These are phyloP conservation scores for Chrysemys picta DNA, from an alignment of 2,113 vertebrate genomes.

Conservation along the genomic window DNA sequence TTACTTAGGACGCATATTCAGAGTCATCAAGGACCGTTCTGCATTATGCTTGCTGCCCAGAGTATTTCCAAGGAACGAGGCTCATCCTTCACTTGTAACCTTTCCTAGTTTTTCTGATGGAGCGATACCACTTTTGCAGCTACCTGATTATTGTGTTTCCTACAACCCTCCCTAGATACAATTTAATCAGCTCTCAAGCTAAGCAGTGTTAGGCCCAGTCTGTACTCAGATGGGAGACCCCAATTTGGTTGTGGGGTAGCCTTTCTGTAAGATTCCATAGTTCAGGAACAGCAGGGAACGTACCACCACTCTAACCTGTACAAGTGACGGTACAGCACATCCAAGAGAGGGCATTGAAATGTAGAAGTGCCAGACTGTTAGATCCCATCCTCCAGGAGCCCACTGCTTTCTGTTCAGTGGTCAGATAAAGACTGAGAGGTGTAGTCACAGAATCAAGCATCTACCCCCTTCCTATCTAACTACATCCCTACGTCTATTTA, in stretches of 20 bases:
- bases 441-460: slow-evolving; percentile 6
- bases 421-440: background rate
- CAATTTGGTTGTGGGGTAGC: background rate
- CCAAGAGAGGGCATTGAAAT: background rate
- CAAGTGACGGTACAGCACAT: background rate
- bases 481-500: background rate
- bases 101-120: background rate
- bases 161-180: background rate
- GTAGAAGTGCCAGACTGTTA: background rate
- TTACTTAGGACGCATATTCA: background rate
- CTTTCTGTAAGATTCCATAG: background rate
- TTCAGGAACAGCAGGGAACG: rapidly evolving
- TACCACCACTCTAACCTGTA: background rate
- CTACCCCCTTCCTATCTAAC: slow-evolving; percentile 7
- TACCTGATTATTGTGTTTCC: background rate
- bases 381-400: background rate
- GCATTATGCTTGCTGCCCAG: background rate
- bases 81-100: background rate
- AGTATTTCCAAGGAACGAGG: background rate
- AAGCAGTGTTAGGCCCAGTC: background rate
- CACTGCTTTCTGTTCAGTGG: background rate
- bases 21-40: background rate
- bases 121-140: background rate
- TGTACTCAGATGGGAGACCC: background rate
- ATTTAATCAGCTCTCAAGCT: background rate